Evolutionary conservation across 35 echinoderm and acorn worm genomes (phyloP), one percentile per base, ranked within the genome.

Genomic region (Anneissia japonica): DNA sequence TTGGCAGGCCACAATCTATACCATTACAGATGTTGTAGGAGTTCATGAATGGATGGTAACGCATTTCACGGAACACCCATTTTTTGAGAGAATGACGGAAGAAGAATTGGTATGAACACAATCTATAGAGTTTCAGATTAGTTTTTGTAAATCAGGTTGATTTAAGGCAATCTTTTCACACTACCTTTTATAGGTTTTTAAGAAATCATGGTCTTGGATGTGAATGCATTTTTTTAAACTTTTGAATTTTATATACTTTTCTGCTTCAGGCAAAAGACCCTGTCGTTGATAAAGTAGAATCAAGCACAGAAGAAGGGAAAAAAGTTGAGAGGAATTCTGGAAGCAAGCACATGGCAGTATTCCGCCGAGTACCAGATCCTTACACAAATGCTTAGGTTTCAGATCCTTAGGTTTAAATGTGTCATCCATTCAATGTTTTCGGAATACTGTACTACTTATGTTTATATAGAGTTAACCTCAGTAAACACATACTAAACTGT

Each of bases 301-400:
- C 86, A 40, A 94, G 96, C n/a, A 94, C 92, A 6, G 92, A 99
- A 46, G 96, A 99, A 89, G 96, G 96, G 31, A 93, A 99, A 77
- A 99, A 99, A 87, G 96, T 99, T 28, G 94, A 92, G 3, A 77
- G 95, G 76, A 99, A 99, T 76, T 33, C 84, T 79, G 96, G 96
- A 17, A 79, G 91, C 4, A 99, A 99, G 81, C 94, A 84, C 43
- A 78, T 74, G 46, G 96, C 92, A 29, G 81, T 94, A 32, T 99
- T 99, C 72, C 39, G 86, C 75, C 35, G 87, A 64, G 89, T 93
- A 21, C 34, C 88, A 23, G 95, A 98, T 79, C 88, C 88, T 55
- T 87, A 82, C 14, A 43, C 4, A 43, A 43, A 14, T 43, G 14
- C 40, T 43, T 43, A 43, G 19, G 51, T 64, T 1, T 23, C 51